Evolutionary conservation across 2,113 vertebrate species (phyloP).

Genomic region (Bos javanicus): DNA sequence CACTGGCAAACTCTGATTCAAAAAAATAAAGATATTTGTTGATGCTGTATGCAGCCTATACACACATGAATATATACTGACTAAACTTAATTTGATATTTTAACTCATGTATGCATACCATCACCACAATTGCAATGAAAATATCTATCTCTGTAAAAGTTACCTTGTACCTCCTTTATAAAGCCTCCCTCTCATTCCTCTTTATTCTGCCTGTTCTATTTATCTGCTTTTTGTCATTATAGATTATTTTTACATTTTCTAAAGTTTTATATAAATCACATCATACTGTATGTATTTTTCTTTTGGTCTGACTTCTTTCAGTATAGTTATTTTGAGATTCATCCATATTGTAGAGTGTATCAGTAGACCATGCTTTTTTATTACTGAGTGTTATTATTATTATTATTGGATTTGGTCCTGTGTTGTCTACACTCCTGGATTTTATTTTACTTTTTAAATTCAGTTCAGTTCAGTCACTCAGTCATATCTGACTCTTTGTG

Average conservation of each 20-base stretch:
- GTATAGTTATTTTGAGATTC: background rate
- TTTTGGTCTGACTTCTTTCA: background rate
- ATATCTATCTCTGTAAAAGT: background rate
- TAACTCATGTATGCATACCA: background rate
- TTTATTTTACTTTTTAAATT: background rate
- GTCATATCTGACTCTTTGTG: background rate
- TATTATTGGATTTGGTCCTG: background rate
- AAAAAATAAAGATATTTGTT: background rate
- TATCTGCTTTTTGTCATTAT: background rate
- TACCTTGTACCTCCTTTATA: background rate
- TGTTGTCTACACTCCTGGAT: background rate
- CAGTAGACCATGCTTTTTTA: background rate
- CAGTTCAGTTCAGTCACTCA: background rate
- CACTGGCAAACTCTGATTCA: too few species aligned
- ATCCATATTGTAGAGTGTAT: background rate
- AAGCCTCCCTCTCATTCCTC: background rate
- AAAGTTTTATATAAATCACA: background rate
- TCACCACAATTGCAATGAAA: background rate
- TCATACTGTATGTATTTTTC: background rate
- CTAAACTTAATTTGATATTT: background rate
- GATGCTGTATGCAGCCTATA: background rate
- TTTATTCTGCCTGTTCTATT: background rate
- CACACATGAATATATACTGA: background rate
- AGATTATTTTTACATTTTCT: background rate
- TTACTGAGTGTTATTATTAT: background rate